A percentile compares a stretch with the other conserved stretches of the same genome.
Evolutionary conservation across 1,140 invertebrate species (phyloP).

Genomic region (Metopolophium dirhodum): DNA sequence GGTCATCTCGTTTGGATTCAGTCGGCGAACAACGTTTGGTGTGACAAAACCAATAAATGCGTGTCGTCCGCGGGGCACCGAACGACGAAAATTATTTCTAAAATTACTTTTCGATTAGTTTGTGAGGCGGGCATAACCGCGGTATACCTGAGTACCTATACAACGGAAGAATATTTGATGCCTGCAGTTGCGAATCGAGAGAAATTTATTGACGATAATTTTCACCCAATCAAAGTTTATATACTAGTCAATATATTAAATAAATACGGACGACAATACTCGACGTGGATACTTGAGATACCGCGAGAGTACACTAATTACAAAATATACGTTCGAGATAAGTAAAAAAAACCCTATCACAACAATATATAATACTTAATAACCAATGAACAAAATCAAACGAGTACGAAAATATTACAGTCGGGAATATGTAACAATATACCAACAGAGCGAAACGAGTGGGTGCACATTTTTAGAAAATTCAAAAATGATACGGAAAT

Average conservation of each 20-base stretch:
- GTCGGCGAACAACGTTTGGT: not conserved
- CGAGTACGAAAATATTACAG: no score
- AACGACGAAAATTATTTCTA: not conserved
- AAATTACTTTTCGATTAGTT: not conserved
- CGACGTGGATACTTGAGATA: not conserved
- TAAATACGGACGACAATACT: not conserved
- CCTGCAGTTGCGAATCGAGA: not conserved
- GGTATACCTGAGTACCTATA: not conserved
- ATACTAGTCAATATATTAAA: not conserved
- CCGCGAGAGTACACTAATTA: not conserved
- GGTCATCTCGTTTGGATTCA: constrained; percentile 4
- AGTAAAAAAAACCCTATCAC: no score
- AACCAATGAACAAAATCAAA: no score
- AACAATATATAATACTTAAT: no score
- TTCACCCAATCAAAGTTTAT: not conserved
- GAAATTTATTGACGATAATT: not conserved
- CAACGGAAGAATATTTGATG: not conserved
- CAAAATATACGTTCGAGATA: no score
- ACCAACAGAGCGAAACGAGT: no score
- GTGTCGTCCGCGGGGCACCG: no score
- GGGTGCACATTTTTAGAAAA: no score
- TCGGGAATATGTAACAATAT: no score
- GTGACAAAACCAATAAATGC: no score
- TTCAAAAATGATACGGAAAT: no score
- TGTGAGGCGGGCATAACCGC: not conserved